Evolutionary conservation across 2,113 vertebrate genomes (phyloP).

Genomic region (Brachyhypopomus gauderio): DNA sequence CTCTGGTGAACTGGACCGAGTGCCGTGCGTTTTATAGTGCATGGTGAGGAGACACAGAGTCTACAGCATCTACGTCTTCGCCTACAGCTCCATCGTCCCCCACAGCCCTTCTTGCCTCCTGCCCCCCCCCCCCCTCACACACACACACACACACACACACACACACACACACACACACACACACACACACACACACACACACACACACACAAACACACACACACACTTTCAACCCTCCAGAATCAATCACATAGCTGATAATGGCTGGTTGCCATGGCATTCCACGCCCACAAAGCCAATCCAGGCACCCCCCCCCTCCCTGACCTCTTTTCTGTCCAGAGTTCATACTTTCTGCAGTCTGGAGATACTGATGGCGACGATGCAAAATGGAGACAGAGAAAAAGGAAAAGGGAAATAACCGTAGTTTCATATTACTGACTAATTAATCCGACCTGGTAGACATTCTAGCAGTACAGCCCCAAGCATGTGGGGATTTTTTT

Average conservation of each 20-base stretch:
- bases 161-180: conserved; percentile 4
- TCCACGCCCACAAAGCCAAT: conserved; percentile 39
- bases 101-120: conserved; percentile 7
- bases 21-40: background rate
- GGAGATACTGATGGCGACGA: background rate
- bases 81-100: background rate
- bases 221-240: conserved; percentile 2
- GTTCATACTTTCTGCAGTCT: conserved; percentile 38
- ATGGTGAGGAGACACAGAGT: background rate
- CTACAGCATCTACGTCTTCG: too few relatives aligned
- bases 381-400: background rate
- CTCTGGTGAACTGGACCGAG: too few relatives aligned
- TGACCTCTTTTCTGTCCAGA: conserved; percentile 52
- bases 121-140: too few relatives aligned
- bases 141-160: background rate
- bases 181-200: background rate
- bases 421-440: conserved; percentile 23
- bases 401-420: conserved; percentile 5
- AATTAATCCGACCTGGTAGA: conserved; percentile 49
- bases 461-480: conserved; percentile 19
- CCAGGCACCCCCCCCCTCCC: conserved; percentile 7
- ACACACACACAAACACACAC: background rate
- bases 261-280: conserved; percentile 44
- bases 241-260: conserved; percentile 53
- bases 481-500: conserved; percentile 15